phyloP scores from a whole-genome alignment of 2,113 vertebrate genomes.

The Barbus barbus region DNA sequence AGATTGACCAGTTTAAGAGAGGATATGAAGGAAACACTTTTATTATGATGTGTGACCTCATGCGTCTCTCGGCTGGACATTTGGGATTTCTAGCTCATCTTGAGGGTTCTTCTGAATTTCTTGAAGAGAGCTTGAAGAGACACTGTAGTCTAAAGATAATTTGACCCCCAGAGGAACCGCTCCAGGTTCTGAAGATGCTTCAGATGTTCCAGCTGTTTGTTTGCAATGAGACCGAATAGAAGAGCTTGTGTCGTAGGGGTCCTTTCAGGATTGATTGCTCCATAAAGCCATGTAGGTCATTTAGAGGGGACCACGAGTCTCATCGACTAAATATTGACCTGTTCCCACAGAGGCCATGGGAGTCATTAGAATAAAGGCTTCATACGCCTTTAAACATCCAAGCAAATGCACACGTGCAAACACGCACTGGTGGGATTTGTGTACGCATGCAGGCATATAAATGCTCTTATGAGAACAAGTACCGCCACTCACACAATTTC shows the following conservation, averaged over 20 bases:
- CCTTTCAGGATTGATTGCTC: slow-evolving; percentile 57
- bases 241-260: slow-evolving; percentile 20
- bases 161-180: background rate
- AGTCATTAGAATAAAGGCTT: slow-evolving; percentile 51
- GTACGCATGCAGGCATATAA: background rate
- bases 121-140: background rate
- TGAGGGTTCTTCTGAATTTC: background rate
- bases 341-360: slow-evolving; percentile 16
- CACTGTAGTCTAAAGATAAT: background rate
- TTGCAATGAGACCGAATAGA: slow-evolving; percentile 24
- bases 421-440: background rate
- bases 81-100: slow-evolving; percentile 28
- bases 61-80: background rate
- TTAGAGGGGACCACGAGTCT: slow-evolving; percentile 50
- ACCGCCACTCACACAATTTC: background rate
- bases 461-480: slow-evolving; percentile 3
- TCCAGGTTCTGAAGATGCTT: background rate
- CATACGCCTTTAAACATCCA: slow-evolving; percentile 32
- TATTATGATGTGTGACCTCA: slow-evolving; percentile 7
- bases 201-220: slow-evolving; percentile 34
- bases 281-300: slow-evolving; percentile 55
- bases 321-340: slow-evolving; percentile 60
- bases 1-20: slow-evolving; percentile 43
- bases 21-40: slow-evolving; percentile 44
- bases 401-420: background rate